Evolutionary conservation across 2,113 vertebrate species (phyloP).

Genomic region (Chionodraco myersi): DNA sequence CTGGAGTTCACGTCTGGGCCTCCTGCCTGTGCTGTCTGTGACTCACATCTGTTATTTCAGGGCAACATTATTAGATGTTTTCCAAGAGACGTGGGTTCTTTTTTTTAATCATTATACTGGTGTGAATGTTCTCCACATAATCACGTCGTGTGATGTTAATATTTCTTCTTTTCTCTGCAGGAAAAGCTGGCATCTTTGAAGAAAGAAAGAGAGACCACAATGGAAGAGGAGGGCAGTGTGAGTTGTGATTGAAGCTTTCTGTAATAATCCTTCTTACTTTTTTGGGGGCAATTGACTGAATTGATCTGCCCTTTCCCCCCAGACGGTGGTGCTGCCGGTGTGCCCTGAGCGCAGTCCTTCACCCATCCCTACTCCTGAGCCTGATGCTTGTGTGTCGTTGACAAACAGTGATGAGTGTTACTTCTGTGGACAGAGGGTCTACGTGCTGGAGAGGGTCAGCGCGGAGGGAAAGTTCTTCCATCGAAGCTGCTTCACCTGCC

Average conservation of each 20-base stretch:
- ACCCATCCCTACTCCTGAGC: not conserved
- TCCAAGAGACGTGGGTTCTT: not conserved
- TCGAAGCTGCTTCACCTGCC: slow-evolving; percentile 91
- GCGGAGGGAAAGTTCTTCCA: slow-evolving; percentile 93
- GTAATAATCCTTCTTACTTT: not conserved
- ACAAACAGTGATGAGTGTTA: slow-evolving; percentile 87
- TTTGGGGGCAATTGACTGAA: no score
- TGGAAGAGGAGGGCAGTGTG: slow-evolving; percentile 76
- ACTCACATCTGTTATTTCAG: slow-evolving; percentile 19
- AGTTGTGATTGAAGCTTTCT: slow-evolving; percentile 41
- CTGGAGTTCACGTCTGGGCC: slow-evolving; percentile 26
- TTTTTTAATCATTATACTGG: not conserved
- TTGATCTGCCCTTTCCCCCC: not conserved
- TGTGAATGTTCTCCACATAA: not conserved
- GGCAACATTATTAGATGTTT: not conserved
- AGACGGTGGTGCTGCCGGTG: slow-evolving; percentile 32
- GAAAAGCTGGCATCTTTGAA: slow-evolving; percentile 68
- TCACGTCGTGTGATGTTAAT: not conserved
- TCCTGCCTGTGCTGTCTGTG: slow-evolving; percentile 2
- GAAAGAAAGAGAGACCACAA: slow-evolving; percentile 54
- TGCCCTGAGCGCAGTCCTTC: slow-evolving; percentile 39
- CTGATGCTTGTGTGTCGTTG: not conserved
- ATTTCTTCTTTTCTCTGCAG: slow-evolving; percentile 57
- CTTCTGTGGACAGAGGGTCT: slow-evolving; percentile 88
- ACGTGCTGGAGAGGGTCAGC: slow-evolving; percentile 91